Evolutionary conservation across 1,140 invertebrate genomes (phyloP).

Genomic region (Macrobrachium rosenbergii): DNA sequence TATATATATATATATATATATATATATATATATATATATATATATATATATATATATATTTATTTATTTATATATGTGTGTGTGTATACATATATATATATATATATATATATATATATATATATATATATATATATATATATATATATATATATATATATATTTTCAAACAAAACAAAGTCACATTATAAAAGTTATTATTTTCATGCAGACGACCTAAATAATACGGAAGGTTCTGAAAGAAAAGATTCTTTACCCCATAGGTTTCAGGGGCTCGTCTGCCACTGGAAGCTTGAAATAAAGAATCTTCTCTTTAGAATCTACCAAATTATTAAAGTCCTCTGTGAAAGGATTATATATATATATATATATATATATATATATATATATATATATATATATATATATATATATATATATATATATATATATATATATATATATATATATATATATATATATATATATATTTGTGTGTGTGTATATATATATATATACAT

Average conservation of each 20-base stretch:
- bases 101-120: constrained; percentile 3
- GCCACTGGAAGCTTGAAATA: no score
- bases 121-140: constrained; percentile 8
- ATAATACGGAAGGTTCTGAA: no score
- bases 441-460: constrained; percentile 3
- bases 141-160: background rate
- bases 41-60: background rate
- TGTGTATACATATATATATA: background rate
- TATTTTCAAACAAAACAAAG: no score
- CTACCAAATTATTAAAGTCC: no score
- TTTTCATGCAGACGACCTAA: no score
- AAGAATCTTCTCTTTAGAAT: no score
- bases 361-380: constrained; percentile 12
- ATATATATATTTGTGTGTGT: background rate
- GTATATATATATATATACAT: no score
- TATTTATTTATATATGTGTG: background rate
- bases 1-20: constrained; percentile 11
- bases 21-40: constrained; percentile 7
- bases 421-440: background rate
- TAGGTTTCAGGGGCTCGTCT: no score
- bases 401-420: background rate
- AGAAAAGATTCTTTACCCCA: no score
- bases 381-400: constrained; percentile 8
- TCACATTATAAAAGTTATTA: no score
- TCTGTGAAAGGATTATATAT: no score